Conservation (phyloP, 2,113 vertebrate species). For the Scalopus aquaticus region DNA sequence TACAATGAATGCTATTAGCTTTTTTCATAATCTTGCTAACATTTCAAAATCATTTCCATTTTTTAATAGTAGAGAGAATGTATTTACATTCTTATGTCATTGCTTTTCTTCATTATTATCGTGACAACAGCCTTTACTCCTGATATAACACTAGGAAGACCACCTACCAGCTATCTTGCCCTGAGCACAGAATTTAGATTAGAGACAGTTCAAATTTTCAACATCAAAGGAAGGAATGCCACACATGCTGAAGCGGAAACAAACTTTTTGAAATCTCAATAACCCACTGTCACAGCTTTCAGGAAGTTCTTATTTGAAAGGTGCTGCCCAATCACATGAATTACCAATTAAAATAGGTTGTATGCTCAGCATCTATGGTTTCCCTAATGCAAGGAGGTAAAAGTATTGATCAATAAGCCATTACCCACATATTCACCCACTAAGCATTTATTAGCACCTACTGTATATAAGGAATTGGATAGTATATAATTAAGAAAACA, state of each 20-base stretch:
- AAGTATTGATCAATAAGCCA: background rate
- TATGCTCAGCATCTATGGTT: background rate
- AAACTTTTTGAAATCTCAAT: constrained; percentile 86
- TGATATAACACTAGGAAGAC: constrained; percentile 43
- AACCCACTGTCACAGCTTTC: constrained; percentile 86
- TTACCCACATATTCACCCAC: background rate
- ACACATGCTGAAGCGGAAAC: constrained; percentile 85
- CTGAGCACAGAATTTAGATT: constrained; percentile 77
- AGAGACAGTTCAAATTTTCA: constrained; percentile 85
- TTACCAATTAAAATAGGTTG: constrained; percentile 61
- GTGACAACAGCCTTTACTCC: constrained; percentile 75
- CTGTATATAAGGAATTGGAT: background rate
- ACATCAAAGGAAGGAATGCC: constrained; percentile 90
- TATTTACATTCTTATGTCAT: constrained; percentile 56
- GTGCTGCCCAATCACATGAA: constrained; percentile 66
- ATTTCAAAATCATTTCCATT: constrained; percentile 45
- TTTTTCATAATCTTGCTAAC: constrained; percentile 35
- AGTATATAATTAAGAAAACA: background rate
- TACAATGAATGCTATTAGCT: background rate
- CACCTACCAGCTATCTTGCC: constrained; percentile 74
- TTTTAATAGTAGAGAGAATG: constrained; percentile 35
- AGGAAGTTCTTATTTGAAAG: constrained; percentile 83
- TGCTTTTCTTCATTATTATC: constrained; percentile 73
- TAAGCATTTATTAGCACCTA: background rate
- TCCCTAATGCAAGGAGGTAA: constrained; percentile 23